Base-by-base conservation (phyloP, 1,140 invertebrate genomes). In the Hycleus phaleratus region DNA sequence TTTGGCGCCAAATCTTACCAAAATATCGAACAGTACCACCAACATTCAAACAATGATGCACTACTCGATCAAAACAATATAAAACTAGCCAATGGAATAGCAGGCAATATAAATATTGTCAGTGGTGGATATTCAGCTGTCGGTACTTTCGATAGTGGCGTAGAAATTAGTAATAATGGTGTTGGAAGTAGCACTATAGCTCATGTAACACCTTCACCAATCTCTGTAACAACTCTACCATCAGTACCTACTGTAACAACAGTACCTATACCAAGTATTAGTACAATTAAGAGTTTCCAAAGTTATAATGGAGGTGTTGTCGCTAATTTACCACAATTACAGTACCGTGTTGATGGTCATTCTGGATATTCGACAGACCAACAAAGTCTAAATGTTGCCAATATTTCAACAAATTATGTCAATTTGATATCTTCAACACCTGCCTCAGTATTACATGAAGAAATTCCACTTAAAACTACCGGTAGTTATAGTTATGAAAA, bases 261-360 rank as follows among this genome's bases (percentile, higher is more conserved):
- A n/a, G 69, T 68, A 43, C 68, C 68, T 12, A 56, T 68, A 24
- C 68, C 67, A 25, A 56, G 56, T 11, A 46, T 64, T 32, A 61
- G 62, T 46, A 58, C 59, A 9, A 45, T 42, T 42, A 42, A 60
- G 4, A 57, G 58, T 24, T 67, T 70, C 38, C 65, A 69, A 40
- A 62, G 60, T 38, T 64, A 63, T 43, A 62, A 60, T 38, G 67
- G 65, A 25, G 68, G 68, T 43, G 68, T 71, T 11, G 63, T 71
- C 5, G 70, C 70, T n/a, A 71, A 71, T 43, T 44, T 69, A 32
- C 70, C 70, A 3, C 54, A 70, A 60, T 58, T 71, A 18, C 70
- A 71, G 55, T 68, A 67, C 44, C 68, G 68, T 55, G 49, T 67
- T 18, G 55, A 67, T 18, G 26, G 38, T 39, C 24, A 51, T 51